Conservation (phyloP, 2,113 vertebrate genomes). For the Coreoperca whiteheadi region DNA sequence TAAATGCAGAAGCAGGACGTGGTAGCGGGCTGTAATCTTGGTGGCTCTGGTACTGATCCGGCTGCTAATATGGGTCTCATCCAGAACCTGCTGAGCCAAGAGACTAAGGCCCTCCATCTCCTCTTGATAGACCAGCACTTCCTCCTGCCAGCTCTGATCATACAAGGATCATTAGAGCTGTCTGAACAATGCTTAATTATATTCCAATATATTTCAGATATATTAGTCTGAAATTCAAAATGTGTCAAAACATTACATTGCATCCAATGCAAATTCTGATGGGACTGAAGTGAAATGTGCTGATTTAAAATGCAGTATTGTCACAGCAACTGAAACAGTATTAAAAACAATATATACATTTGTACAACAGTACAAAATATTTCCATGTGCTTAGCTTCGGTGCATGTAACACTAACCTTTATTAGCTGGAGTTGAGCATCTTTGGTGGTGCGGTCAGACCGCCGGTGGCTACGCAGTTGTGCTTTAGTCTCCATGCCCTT, state of each 20-base stretch:
- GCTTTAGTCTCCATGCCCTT: constrained; percentile 89
- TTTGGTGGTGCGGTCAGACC: constrained; percentile 88
- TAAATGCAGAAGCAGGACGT: constrained; percentile 90
- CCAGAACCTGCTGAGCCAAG: constrained; percentile 93
- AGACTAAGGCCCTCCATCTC: constrained; percentile 93
- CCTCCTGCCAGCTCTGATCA: constrained; percentile 92
- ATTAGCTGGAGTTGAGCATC: constrained; percentile 91
- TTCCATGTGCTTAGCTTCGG: neutral
- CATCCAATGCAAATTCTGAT: constrained; percentile 4
- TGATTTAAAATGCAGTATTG: neutral
- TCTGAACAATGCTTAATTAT: neutral
- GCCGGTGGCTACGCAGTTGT: constrained; percentile 82
- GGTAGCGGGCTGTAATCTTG: constrained; percentile 92
- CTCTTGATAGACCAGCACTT: constrained; percentile 89
- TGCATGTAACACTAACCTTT: constrained; percentile 84
- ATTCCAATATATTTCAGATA: neutral
- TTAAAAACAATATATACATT: neutral
- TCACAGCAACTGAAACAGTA: neutral
- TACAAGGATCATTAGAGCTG: constrained; percentile 4
- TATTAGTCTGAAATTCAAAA: neutral
- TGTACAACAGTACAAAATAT: neutral
- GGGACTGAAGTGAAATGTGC: neutral
- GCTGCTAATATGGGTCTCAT: constrained; percentile 90
- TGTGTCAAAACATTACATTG: neutral
- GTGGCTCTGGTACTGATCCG: constrained; percentile 91